phyloP scores from a whole-genome alignment of 2,888 invertebrate species.

The Drosophila melanosoma region DNA sequence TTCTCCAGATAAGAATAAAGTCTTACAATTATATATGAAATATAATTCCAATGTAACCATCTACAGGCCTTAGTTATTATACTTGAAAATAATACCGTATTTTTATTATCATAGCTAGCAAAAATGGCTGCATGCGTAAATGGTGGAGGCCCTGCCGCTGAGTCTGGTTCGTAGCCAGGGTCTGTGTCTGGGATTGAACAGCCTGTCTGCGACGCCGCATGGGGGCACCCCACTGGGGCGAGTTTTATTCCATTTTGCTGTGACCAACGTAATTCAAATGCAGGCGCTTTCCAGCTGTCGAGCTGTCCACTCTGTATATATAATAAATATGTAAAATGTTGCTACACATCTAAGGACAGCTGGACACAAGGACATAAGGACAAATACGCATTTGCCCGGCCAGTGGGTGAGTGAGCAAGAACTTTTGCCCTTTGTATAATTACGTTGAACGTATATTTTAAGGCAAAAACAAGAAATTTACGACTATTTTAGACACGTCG shows the following conservation, averaged over 20 bases:
- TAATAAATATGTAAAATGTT: constrained; percentile 9
- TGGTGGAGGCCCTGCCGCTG: constrained; percentile 11
- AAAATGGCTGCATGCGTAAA: constrained; percentile 56
- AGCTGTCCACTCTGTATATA: background rate
- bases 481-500: background rate
- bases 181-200: background rate
- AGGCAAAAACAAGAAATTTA: constrained; percentile 2
- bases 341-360: constrained; percentile 13
- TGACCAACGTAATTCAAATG: constrained; percentile 41
- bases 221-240: constrained; percentile 25
- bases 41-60: background rate
- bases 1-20: background rate
- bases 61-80: background rate
- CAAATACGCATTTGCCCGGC: constrained; percentile 7
- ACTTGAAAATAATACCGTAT: constrained; percentile 29
- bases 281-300: constrained; percentile 19
- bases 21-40: background rate
- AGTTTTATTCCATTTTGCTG: constrained; percentile 19
- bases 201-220: constrained; percentile 28
- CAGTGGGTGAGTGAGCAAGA: background rate
- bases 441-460: constrained; percentile 22
- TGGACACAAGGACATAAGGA: constrained; percentile 33
- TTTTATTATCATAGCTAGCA: constrained; percentile 50
- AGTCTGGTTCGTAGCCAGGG: constrained; percentile 12
- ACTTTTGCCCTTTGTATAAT: constrained; percentile 27